Base-by-base conservation (phyloP, 2,888 invertebrate genomes). In the Brachypterus glaber region DNA sequence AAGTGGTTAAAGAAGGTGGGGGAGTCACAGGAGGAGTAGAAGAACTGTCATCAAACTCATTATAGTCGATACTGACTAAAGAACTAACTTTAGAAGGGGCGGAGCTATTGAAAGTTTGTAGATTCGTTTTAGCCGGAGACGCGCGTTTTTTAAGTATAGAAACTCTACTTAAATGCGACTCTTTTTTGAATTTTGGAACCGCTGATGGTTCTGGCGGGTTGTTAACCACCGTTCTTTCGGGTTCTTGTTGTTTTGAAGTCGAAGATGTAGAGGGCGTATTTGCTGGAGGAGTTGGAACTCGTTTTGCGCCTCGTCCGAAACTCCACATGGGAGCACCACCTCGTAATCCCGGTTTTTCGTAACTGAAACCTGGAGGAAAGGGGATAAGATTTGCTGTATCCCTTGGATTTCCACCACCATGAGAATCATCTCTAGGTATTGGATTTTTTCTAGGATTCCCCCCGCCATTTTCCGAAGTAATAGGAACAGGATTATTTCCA, bases 271-370 rank as follows among this genome's bases (percentile, higher is more conserved):
- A n/a, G n/a, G n/a, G n/a, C n/a, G n/a, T n/a, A n/a, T n/a, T n/a
- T 7, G 34, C 47, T 15, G 60, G 57, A 12, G 59, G 54, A 8
- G 58, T 67, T 51, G 58, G 61, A 35, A 55, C 60, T 47, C 52
- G 58, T 52, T 62, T 69, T 33, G 58, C 66, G 48, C 49, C 69
- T 49, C 58, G 65, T 57, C 60, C 59, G 29, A 60, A 66, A 37
- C 67, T 64, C 79, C 79, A 79, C 66, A 78, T 74, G 1, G 79
- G 79, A 0, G 79, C 72, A 3, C 81, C 81, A 14, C 82, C 82
- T 43, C 73, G 62, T 2, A 82, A 52, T 9, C 72, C 83, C 2
- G 76, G 66, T 52, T 74, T 76, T 48, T 72, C 69, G 58, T 76
- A 79, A 1, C 71, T 72, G 53, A 67, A 73, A 1, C 70, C 71